Percentiles rank a stretch among this genome's conserved stretches.
phyloP scores from a whole-genome alignment of 2,113 vertebrate species.

The Macrotis lagotis region DNA sequence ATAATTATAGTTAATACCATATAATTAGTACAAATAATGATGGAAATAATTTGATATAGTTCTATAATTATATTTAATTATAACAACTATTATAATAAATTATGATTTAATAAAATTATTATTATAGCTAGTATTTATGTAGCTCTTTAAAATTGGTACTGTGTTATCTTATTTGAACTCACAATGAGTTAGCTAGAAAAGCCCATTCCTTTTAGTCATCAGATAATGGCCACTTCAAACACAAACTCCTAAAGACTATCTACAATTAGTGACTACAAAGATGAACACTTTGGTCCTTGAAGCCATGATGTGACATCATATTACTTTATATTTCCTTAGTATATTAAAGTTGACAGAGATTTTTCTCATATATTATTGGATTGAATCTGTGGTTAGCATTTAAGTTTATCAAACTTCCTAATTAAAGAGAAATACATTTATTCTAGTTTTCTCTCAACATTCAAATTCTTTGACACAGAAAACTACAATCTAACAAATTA shows the following conservation, averaged over 20 bases:
- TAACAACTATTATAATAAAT: background rate
- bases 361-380: background rate
- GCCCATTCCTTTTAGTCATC: background rate
- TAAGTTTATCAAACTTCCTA: background rate
- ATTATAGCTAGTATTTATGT: background rate
- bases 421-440: background rate
- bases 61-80: background rate
- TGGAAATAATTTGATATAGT: background rate
- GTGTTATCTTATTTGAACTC: background rate
- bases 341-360: background rate
- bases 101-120: background rate
- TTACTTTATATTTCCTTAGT: background rate
- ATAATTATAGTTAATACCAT: background rate
- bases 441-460: background rate
- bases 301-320: background rate
- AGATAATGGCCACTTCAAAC: background rate
- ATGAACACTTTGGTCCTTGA: background rate
- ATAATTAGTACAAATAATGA: background rate
- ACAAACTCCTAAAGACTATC: background rate
- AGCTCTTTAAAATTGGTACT: background rate
- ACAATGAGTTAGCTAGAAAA: background rate
- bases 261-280: background rate
- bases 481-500: background rate
- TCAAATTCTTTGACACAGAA: background rate
- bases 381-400: background rate